phyloP scores from a whole-genome alignment of 92 coral and sea anemone genomes.

The Anthopleura xanthogrammica region DNA sequence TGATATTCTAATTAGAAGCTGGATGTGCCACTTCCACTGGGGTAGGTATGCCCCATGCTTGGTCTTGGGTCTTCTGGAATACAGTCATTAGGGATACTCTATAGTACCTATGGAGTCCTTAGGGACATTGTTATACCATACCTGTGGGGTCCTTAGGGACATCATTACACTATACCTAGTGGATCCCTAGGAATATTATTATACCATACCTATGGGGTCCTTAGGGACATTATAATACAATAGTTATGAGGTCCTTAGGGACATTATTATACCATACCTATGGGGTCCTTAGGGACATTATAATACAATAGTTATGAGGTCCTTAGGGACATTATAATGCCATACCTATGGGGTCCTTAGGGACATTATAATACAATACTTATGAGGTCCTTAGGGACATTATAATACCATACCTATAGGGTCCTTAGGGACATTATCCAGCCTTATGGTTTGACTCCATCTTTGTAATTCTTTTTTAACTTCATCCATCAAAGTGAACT shows the following conservation, averaged over 20 bases:
- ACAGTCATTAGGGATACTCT: background rate
- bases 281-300: background rate
- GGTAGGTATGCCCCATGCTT: too few relatives aligned
- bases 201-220: background rate
- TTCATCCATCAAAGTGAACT: conserved; percentile 74
- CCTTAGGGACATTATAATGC: conserved; percentile 46
- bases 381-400: conserved; percentile 67
- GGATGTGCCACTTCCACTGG: background rate
- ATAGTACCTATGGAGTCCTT: background rate
- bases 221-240: background rate
- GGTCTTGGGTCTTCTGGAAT: too few relatives aligned
- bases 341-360: background rate
- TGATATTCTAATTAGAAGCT: background rate
- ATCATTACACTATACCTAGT: background rate
- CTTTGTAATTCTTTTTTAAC: conserved; percentile 78
- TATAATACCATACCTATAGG: conserved; percentile 49
- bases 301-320: conserved; percentile 47
- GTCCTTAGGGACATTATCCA: conserved; percentile 78
- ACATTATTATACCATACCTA: background rate
- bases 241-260: background rate
- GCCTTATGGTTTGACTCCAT: conserved; percentile 83
- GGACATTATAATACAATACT: conserved; percentile 17
- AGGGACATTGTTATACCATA: background rate
- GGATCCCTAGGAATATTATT: background rate
- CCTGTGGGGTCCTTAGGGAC: background rate